Conservation (phyloP, 2,797 vertebrate species). For the Danio kyathit region DNA sequence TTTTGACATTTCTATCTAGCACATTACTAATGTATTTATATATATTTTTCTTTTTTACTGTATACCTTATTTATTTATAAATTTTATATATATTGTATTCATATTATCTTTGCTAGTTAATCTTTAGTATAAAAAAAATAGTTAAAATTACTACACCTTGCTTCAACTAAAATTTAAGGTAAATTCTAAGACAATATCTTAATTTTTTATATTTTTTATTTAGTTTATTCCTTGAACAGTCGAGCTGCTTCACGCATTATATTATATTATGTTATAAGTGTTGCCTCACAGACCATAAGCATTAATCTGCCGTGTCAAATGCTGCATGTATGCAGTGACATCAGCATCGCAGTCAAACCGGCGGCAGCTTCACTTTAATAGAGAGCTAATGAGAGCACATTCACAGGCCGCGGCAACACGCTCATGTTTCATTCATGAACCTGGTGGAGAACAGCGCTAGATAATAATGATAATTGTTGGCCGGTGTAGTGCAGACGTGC, state of each 20-base stretch:
- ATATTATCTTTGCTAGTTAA: too few species aligned
- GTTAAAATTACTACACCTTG: too few species aligned
- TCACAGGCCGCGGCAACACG: constrained; percentile 9
- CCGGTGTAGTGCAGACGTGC: constrained; percentile 3
- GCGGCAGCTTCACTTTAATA: constrained; percentile 45
- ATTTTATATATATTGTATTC: too few species aligned
- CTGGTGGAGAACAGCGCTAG: constrained; percentile 21
- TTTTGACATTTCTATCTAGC: too few species aligned
- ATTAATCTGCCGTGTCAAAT: constrained; percentile 41
- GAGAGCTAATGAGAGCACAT: constrained; percentile 54
- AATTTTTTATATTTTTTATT: background rate
- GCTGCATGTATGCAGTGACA: constrained; percentile 29
- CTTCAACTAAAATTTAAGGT: too few species aligned
- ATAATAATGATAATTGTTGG: constrained; percentile 50
- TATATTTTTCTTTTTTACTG: too few species aligned
- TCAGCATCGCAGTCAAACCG: constrained; percentile 21
- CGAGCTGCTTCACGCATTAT: constrained; percentile 6
- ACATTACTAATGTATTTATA: too few species aligned
- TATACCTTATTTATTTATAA: too few species aligned
- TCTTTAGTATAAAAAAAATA: too few species aligned
- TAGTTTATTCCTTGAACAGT: background rate
- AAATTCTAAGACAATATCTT: too few species aligned
- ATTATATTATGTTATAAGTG: too few species aligned
- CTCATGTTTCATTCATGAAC: constrained; percentile 52
- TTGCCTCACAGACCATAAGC: constrained; percentile 21